These are phyloP conservation scores for Hydropsyche betteni DNA, from an alignment of 2,888 invertebrate genomes.

Conservation along the genomic window DNA sequence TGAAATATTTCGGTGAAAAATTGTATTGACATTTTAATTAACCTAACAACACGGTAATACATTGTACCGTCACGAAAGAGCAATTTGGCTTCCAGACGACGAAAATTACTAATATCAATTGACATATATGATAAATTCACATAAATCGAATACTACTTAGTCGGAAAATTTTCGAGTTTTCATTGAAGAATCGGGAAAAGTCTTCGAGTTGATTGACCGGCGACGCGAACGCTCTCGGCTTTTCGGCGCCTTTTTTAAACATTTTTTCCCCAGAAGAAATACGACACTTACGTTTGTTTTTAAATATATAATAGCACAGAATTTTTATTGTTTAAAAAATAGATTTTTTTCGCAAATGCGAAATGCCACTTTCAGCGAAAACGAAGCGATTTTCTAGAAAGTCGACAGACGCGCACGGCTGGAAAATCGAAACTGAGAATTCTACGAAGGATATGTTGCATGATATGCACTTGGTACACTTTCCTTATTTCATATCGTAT, in stretches of 20 bases:
- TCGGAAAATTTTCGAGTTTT: conserved; percentile 2
- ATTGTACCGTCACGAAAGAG: background rate
- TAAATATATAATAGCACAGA: background rate
- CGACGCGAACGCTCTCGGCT: background rate
- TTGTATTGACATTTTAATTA: conserved; percentile 13
- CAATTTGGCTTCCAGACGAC: background rate
- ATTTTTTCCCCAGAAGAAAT: no score
- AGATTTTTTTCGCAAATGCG: background rate
- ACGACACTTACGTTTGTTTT: conserved; percentile 2
- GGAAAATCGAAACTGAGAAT: conserved; percentile 40
- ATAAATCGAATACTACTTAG: background rate
- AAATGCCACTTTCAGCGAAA: background rate
- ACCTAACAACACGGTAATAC: conserved; percentile 7
- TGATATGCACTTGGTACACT: conserved; percentile 20
- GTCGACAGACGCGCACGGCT: conserved; percentile 11
- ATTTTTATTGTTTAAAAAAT: background rate
- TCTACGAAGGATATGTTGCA: conserved; percentile 23
- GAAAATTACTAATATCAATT: background rate
- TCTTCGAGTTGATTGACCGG: background rate
- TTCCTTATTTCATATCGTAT: background rate
- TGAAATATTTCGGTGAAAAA: background rate
- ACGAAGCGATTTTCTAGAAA: background rate
- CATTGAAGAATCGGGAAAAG: conserved; percentile 4
- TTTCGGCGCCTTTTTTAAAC: background rate
- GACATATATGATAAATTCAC: background rate